Percentiles rank a stretch among this genome's conserved stretches.
phyloP scores from a whole-genome alignment of 2,797 vertebrate genomes.

The Catostomus latipinnis region DNA sequence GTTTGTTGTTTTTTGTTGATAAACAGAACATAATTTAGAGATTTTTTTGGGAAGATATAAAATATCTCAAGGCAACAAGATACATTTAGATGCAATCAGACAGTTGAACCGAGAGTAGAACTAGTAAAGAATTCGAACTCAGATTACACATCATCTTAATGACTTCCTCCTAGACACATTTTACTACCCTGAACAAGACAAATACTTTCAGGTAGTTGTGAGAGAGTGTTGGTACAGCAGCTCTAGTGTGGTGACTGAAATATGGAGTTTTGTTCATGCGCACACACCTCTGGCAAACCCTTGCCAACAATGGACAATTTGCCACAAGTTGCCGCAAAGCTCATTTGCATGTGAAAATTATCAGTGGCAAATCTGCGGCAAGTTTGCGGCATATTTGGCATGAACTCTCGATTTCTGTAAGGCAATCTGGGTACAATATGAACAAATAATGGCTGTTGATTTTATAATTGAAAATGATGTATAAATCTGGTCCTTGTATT shows the following conservation, averaged over 20 bases:
- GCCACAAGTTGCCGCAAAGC: too few species aligned
- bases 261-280: conserved; percentile 33
- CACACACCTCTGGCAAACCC: background rate
- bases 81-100: conserved; percentile 32
- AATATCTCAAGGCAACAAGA: conserved; percentile 6
- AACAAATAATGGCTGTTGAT: background rate
- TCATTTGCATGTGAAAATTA: too few species aligned
- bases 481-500: conserved; percentile 14
- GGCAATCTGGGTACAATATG: background rate
- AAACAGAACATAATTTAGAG: conserved; percentile 38
- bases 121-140: conserved; percentile 26
- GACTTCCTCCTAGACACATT: conserved; percentile 45
- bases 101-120: background rate
- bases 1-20: conserved; percentile 44
- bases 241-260: conserved; percentile 54
- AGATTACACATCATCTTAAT: conserved; percentile 43
- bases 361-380: too few species aligned
- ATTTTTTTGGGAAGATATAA: conserved; percentile 26
- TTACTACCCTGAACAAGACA: conserved; percentile 46
- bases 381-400: too few species aligned
- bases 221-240: conserved; percentile 39
- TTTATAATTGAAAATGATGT: background rate
- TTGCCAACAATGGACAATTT: too few species aligned
- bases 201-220: conserved; percentile 51
- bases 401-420: too few species aligned